Evolutionary conservation across 64 coral and sea anemone genomes (phyloP).

Genomic region (Montipora cactus): DNA sequence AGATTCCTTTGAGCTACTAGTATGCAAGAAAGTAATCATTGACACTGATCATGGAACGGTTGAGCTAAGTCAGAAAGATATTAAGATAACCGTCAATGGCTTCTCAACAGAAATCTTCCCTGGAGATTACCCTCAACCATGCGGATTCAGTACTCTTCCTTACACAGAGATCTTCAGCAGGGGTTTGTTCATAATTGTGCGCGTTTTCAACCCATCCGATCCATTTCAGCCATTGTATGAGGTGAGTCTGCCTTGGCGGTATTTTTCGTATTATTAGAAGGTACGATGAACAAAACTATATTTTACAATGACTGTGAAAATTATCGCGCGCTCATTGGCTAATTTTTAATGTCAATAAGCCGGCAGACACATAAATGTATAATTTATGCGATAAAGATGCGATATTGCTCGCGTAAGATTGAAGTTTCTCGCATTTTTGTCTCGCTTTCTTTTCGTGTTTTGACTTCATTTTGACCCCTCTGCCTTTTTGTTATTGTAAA

Average conservation of each 20-base stretch:
- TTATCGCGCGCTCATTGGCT: no score
- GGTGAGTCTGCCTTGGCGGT: slow-evolving; percentile 2
- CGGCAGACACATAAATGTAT: no score
- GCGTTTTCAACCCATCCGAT: slow-evolving; percentile 58
- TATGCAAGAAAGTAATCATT: slow-evolving; percentile 90
- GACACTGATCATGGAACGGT: slow-evolving; percentile 48
- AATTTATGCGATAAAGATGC: no score
- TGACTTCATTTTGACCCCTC: no score
- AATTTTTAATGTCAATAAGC: no score
- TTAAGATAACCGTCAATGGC: slow-evolving; percentile 48
- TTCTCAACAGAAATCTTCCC: slow-evolving; percentile 3
- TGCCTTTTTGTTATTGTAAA: no score
- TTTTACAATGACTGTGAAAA: no score
- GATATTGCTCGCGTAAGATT: no score
- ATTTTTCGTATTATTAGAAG: no score
- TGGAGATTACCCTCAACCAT: slow-evolving; percentile 76
- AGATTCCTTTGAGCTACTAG: slow-evolving; percentile 80
- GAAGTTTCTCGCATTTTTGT: no score
- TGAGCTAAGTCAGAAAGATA: slow-evolving; percentile 69
- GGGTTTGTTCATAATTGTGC: slow-evolving; percentile 80
- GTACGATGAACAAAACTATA: no score
- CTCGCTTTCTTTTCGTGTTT: no score
- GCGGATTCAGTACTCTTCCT: not conserved
- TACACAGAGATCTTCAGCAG: slow-evolving; percentile 76
- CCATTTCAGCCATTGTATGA: slow-evolving; percentile 65